Percentiles rank a stretch among this genome's conserved stretches.
These are phyloP conservation scores for Drosophila prolongata DNA, from an alignment of 2,888 invertebrate genomes.

Conservation along the genomic window DNA sequence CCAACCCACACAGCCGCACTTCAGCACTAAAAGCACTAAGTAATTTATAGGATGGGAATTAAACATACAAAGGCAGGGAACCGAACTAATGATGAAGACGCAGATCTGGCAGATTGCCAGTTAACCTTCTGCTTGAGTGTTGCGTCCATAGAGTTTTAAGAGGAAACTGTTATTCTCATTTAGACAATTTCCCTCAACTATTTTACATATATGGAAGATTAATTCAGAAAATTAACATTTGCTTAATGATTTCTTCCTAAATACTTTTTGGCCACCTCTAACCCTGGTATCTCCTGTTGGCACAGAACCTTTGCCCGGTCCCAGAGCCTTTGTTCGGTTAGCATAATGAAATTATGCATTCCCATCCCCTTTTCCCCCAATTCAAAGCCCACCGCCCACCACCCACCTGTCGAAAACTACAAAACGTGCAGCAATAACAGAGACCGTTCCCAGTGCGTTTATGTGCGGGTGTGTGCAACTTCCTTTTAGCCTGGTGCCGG, in stretches of 20 bases:
- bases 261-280: conserved; percentile 2
- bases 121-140: conserved; percentile 9
- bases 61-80: conserved; percentile 13
- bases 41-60: conserved; percentile 57
- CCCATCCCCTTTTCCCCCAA: neutral
- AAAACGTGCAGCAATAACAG: conserved; percentile 60
- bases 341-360: conserved; percentile 63
- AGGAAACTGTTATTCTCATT: conserved; percentile 6
- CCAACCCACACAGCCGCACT: conserved; percentile 54
- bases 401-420: conserved; percentile 69
- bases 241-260: neutral
- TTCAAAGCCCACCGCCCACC: conserved; percentile 11
- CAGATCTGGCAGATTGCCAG: conserved; percentile 19
- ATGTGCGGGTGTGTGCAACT: conserved; percentile 24
- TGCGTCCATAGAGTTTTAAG: neutral
- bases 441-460: conserved; percentile 17
- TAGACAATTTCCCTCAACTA: conserved; percentile 1
- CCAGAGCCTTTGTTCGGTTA: conserved; percentile 36
- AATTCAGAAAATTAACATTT: neutral
- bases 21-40: conserved; percentile 60
- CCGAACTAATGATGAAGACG: conserved; percentile 47
- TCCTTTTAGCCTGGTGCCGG: conserved; percentile 43
- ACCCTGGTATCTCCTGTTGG: conserved; percentile 7
- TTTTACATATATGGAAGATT: conserved; percentile 9
- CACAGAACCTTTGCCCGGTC: conserved; percentile 3